Evolutionary conservation across 2,888 invertebrate genomes (phyloP).

Genomic region (Hirudinaria manillensis): DNA sequence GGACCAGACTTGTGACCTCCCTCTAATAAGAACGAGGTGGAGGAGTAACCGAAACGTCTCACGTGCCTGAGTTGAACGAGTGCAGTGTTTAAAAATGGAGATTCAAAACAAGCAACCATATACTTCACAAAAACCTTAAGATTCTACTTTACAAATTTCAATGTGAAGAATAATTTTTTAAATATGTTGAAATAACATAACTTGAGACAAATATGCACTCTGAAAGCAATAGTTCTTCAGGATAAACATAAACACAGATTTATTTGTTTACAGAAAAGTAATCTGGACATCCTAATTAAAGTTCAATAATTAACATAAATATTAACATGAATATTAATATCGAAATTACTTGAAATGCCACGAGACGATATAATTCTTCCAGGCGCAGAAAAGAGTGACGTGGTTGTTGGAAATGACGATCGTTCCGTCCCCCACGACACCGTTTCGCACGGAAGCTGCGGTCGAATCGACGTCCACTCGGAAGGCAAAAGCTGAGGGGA

Average conservation of each 20-base stretch:
- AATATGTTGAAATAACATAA: no score
- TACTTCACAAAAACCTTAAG: neutral
- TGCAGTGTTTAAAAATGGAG: neutral
- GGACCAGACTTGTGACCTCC: neutral
- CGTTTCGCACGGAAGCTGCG: neutral
- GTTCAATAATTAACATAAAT: no score
- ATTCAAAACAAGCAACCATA: neutral
- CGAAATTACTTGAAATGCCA: constrained; percentile 7
- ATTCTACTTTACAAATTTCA: no score
- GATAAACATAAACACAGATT: no score
- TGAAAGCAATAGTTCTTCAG: no score
- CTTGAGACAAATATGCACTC: no score
- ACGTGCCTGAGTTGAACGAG: neutral
- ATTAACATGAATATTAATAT: no score
- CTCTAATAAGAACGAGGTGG: neutral
- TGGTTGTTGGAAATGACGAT: neutral
- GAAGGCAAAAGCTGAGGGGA: neutral
- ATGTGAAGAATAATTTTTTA: no score
- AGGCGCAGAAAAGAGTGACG: neutral
- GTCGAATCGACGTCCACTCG: constrained; percentile 13
- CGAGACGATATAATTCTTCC: neutral
- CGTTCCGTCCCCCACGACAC: neutral
- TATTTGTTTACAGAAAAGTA: no score
- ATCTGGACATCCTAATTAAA: no score
- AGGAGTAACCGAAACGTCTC: constrained; percentile 6